Conservation (phyloP, 2,888 invertebrate species). For the Apotomis turbidana region DNA sequence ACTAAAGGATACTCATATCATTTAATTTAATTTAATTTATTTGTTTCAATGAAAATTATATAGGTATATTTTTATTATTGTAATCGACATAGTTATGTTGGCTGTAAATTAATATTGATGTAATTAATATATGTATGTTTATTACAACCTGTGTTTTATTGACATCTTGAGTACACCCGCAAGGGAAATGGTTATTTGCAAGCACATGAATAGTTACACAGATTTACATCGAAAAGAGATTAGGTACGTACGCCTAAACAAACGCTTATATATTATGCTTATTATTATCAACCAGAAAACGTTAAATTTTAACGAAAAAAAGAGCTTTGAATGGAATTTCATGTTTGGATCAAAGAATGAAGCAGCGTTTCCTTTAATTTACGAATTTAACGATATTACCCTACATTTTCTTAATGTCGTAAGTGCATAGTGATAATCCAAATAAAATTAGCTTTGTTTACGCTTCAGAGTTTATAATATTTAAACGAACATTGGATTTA, state of each 20-base stretch:
- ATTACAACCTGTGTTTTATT: constrained; percentile 74
- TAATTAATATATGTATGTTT: constrained; percentile 85
- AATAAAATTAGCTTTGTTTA: not conserved
- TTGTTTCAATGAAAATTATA: constrained; percentile 82
- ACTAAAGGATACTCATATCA: not conserved
- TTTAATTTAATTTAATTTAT: constrained; percentile 77
- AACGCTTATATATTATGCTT: too few relatives aligned
- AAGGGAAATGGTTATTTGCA: too few relatives aligned
- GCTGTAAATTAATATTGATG: constrained; percentile 84
- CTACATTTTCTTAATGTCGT: not conserved
- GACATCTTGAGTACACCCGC: not conserved
- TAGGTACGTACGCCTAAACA: too few relatives aligned
- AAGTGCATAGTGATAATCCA: not conserved
- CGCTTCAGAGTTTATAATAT: not conserved
- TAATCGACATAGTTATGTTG: constrained; percentile 83
- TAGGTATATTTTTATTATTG: constrained; percentile 84
- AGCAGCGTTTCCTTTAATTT: not conserved
- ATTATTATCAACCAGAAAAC: not conserved
- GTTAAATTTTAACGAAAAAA: too few relatives aligned
- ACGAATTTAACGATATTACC: not conserved
- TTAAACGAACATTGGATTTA: not conserved
- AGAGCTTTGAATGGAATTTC: too few relatives aligned
- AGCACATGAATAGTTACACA: too few relatives aligned
- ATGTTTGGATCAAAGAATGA: too few relatives aligned
- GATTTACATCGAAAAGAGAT: too few relatives aligned